Evolutionary conservation across 2,888 invertebrate species (phyloP).

Genomic region (Oscheius sp.): DNA sequence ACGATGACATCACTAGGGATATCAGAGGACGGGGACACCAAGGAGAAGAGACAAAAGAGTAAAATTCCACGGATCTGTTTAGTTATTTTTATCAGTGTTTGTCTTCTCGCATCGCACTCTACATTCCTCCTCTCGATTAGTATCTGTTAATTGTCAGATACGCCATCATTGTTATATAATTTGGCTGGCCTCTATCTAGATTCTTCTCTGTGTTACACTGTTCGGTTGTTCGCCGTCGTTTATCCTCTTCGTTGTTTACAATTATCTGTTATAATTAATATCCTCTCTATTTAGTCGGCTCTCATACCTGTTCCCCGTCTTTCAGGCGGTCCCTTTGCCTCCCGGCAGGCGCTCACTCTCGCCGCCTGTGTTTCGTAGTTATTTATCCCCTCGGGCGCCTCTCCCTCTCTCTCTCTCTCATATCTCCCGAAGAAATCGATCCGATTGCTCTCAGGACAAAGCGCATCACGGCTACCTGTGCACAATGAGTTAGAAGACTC

Average conservation of each 20-base stretch:
- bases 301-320: conserved; percentile 9
- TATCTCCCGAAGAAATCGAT: conserved; percentile 23
- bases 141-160: no score
- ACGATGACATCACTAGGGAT: not conserved
- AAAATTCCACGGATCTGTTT: no score
- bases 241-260: not conserved
- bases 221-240: not conserved
- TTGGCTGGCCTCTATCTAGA: no score
- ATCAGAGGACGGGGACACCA: no score
- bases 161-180: no score
- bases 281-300: not conserved
- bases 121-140: no score
- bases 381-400: conserved; percentile 30
- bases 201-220: no score
- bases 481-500: not conserved
- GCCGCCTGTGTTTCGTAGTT: conserved; percentile 16
- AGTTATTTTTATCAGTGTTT: no score
- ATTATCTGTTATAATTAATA: no score
- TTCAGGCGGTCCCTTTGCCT: conserved; percentile 14
- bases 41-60: no score
- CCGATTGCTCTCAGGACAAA: conserved; percentile 29
- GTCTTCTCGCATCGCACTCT: not conserved
- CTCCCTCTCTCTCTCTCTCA: conserved; percentile 18
- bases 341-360: conserved; percentile 16
- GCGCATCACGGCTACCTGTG: not conserved